phyloP scores from a whole-genome alignment of 2,113 vertebrate species.

The Callospermophilus lateralis region DNA sequence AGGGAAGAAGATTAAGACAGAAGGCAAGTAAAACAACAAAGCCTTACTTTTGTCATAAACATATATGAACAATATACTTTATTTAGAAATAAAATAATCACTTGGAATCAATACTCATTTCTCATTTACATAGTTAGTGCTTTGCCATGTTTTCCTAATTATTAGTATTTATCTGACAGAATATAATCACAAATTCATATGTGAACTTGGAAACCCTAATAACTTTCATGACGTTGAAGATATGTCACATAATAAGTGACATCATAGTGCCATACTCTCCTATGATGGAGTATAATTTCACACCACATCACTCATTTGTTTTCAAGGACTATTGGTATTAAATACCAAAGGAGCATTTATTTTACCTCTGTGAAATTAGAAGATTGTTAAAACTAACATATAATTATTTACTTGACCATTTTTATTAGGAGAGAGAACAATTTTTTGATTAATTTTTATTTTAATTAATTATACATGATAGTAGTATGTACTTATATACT shows the following conservation, averaged over 20 bases:
- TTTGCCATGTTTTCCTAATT: slow-evolving; percentile 6
- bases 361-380: background rate
- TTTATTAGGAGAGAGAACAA: slow-evolving; percentile 3
- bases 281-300: background rate
- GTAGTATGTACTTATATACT: no score
- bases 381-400: background rate
- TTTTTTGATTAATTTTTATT: background rate
- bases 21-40: background rate
- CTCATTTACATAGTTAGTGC: background rate
- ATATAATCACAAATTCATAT: background rate
- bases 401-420: background rate
- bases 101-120: background rate
- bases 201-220: background rate
- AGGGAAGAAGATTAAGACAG: background rate
- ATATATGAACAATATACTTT: background rate
- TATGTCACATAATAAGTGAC: background rate
- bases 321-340: background rate
- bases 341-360: background rate
- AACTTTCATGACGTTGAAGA: background rate
- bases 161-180: background rate
- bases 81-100: background rate
- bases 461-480: no score
- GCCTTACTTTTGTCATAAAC: background rate
- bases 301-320: background rate
- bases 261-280: background rate